Evolutionary conservation across 1,140 invertebrate genomes (phyloP).

Genomic region (Neotoxoptera formosana): DNA sequence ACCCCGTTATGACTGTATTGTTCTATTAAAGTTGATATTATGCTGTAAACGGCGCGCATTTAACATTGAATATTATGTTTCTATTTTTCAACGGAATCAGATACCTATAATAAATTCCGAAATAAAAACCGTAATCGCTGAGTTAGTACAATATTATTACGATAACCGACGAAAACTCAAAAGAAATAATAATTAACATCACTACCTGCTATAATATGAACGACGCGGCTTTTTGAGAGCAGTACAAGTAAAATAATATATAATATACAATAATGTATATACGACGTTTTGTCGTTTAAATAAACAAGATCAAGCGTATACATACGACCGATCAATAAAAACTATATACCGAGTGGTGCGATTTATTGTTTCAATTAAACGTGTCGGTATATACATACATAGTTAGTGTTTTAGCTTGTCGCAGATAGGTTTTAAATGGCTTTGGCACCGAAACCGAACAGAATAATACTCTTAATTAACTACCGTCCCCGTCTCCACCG

Average conservation of each 20-base stretch:
- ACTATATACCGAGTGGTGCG: conserved; percentile 23
- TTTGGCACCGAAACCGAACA: conserved; percentile 54
- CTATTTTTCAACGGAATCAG: no score
- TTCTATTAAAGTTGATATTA: background rate
- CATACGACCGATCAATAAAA: conserved; percentile 41
- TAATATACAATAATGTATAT: no score
- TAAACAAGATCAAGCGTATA: conserved; percentile 29
- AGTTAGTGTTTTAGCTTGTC: conserved; percentile 53
- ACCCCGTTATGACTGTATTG: no score
- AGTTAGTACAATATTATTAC: background rate
- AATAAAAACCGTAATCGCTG: background rate
- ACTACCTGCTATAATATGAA: no score
- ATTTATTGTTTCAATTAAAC: conserved; percentile 58
- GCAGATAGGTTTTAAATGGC: conserved; percentile 53
- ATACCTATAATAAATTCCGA: no score
- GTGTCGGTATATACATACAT: conserved; percentile 55
- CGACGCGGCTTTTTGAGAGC: background rate
- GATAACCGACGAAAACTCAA: background rate
- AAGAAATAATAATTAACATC: background rate
- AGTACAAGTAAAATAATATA: background rate
- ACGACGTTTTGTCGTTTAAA: background rate
- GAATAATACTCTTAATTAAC: conserved; percentile 52
- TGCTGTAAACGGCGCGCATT: no score
- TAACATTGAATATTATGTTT: background rate
- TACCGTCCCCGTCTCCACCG: background rate